Conservation (phyloP, 1,140 invertebrate species). For the Schlechtendalia chinensis region DNA sequence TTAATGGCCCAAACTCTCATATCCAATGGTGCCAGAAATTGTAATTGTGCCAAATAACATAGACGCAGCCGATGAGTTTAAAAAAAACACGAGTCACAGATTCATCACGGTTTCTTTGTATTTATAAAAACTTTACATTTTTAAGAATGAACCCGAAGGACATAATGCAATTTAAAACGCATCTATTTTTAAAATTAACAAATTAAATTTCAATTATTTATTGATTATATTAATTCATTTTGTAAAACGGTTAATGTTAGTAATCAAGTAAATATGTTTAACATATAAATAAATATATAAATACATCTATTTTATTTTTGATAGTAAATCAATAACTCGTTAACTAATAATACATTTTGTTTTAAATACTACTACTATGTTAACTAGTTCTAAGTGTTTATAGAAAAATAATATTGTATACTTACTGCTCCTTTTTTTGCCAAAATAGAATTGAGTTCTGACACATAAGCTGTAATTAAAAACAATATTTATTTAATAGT, state of each 20-base stretch:
- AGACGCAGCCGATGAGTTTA: slow-evolving; percentile 28
- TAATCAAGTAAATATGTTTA: no score
- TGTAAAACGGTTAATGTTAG: no score
- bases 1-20: slow-evolving; percentile 36
- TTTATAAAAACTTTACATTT: slow-evolving; percentile 32
- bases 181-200: slow-evolving; percentile 25
- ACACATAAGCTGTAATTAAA: slow-evolving; percentile 36
- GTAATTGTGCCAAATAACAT: slow-evolving; percentile 14
- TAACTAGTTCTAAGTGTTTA: not conserved
- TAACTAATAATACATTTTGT: no score
- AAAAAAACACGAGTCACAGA: slow-evolving; percentile 39
- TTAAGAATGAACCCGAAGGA: slow-evolving; percentile 42
- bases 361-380: no score
- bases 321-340: no score
- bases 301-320: no score
- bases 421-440: slow-evolving; percentile 46
- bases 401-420: not conserved
- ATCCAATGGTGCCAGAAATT: slow-evolving; percentile 41
- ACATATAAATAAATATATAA: no score
- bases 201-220: not conserved
- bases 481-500: not conserved
- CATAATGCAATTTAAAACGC: not conserved
- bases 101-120: slow-evolving; percentile 45
- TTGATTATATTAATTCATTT: not conserved
- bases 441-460: slow-evolving; percentile 45